phyloP scores from a whole-genome alignment of 2,888 invertebrate genomes.

The Drosophila suboccidentalis region DNA sequence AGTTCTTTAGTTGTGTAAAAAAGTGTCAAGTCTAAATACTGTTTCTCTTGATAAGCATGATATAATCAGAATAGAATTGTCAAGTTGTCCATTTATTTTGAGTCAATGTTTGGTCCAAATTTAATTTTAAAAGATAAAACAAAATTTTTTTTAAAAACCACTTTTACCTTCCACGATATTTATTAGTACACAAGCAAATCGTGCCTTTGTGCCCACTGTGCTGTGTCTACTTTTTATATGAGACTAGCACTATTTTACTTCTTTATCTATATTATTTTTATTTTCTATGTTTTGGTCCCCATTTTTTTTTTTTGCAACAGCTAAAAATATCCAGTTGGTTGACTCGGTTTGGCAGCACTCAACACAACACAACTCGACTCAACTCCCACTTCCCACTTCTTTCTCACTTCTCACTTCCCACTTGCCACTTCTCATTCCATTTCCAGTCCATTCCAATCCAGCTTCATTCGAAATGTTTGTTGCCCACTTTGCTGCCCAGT shows the following conservation, averaged over 20 bases:
- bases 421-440: conserved; percentile 22
- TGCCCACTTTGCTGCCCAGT: conserved; percentile 17
- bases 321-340: conserved; percentile 67
- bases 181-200: neutral
- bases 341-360: conserved; percentile 46
- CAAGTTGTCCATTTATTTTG: too few species aligned
- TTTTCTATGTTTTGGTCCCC: neutral
- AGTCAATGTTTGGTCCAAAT: too few species aligned
- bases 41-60: too few species aligned
- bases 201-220: neutral
- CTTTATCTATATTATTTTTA: conserved; percentile 5
- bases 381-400: conserved; percentile 10
- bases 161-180: too few species aligned
- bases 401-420: conserved; percentile 16
- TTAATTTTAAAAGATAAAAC: too few species aligned
- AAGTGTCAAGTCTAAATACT: too few species aligned
- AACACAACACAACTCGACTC: conserved; percentile 1
- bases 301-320: conserved; percentile 15
- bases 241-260: conserved; percentile 19
- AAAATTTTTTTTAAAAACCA: too few species aligned
- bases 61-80: too few species aligned
- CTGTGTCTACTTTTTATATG: neutral
- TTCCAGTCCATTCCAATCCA: conserved; percentile 29
- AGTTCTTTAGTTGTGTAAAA: too few species aligned
- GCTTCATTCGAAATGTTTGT: conserved; percentile 23